Percentiles rank a stretch among this genome's conserved stretches.
These are phyloP conservation scores for Seladonia tumulorum DNA, from an alignment of 2,888 invertebrate genomes.

Conservation along the genomic window DNA sequence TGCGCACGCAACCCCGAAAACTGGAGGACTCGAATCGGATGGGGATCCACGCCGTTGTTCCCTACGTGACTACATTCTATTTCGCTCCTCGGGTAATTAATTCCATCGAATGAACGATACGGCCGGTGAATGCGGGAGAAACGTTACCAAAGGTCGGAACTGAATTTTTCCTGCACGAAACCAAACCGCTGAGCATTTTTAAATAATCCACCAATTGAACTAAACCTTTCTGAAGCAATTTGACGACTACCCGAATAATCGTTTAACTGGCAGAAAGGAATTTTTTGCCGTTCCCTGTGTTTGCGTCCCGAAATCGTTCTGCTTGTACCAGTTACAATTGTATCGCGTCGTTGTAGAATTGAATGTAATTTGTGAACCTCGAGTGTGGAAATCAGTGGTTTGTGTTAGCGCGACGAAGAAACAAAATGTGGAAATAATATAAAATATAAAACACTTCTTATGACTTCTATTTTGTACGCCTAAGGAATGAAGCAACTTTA, in stretches of 20 bases:
- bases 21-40: neutral
- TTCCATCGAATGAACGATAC: constrained; percentile 28
- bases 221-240: neutral
- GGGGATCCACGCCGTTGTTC: neutral
- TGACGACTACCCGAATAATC: neutral
- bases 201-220: constrained; percentile 22
- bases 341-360: neutral
- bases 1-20: neutral
- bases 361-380: neutral
- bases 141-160: neutral
- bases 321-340: neutral
- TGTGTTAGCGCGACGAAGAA: neutral
- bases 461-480: too few relatives aligned
- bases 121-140: neutral
- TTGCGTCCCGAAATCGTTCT: neutral
- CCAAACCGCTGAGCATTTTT: neutral
- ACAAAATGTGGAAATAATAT: too few relatives aligned
- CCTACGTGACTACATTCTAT: neutral
- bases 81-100: constrained; percentile 17
- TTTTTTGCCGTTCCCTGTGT: neutral
- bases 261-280: neutral
- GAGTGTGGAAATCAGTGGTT: neutral
- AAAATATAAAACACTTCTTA: neutral
- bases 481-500: too few relatives aligned
- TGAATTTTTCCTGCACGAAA: neutral